Base-by-base conservation (phyloP, 2,888 invertebrate species). In the Acanthosoma haemorrhoidale region DNA sequence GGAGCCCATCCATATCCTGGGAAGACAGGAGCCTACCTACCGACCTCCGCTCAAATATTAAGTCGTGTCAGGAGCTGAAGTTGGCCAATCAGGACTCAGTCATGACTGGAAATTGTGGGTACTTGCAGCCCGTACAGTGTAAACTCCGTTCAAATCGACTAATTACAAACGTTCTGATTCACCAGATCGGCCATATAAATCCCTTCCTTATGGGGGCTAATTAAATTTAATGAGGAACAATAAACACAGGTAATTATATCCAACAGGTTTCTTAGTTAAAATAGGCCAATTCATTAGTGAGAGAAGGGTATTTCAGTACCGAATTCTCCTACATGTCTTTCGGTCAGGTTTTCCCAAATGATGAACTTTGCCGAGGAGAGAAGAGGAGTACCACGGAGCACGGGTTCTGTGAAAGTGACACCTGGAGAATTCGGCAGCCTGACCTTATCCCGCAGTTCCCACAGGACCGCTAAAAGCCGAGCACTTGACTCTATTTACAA, bases 401-500 rank as follows among this genome's bases (percentile, higher is more conserved):
- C 11, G 29, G 61, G 21, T 21, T 21, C 32, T 61, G 61, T 61
- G 61, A 61, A 61, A 61, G 61, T 61, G 61, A 61, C 61, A 61
- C 61, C 25, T 21, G 61, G 36, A 61, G 61, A 61, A 61, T 61
- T 61, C 61, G 61, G 36, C 5, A 61, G 36, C 5, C n/a, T 36
- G 61, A 38, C 36, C 34, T 34, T 21, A 59, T 34, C 59, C 16
- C 36, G 13, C 36, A 21, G 61, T 61, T 61, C 61, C 61, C 61
- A 61, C 61, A 61, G 61, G 11, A 41, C 21, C 21, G 21, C 61
- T 61, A 61, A 61, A 61, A 61, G 61, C 61, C 61, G 36, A 51
- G 34, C 21, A 36, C 36, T 36, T 21, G 61, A 36, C 36, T 61
- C 61, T 61, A 34, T 61, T 61, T 61, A 61, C 61, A 36, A 34